Percentiles rank a stretch among this genome's conserved stretches.
Evolutionary conservation across 2,888 invertebrate genomes (phyloP).

Genomic region (Nomada fabriciana): DNA sequence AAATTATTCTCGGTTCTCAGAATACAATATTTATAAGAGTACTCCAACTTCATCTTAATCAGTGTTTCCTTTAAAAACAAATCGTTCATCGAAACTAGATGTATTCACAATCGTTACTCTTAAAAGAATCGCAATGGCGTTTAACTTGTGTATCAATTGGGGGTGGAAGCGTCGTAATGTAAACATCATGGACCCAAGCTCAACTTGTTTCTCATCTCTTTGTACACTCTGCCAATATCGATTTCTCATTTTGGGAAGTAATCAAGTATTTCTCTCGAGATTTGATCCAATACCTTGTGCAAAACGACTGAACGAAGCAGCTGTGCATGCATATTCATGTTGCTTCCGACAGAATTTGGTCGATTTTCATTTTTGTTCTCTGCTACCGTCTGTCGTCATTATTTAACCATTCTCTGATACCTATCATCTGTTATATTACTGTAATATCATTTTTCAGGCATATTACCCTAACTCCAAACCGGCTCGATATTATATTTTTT

Average conservation of each 20-base stretch:
- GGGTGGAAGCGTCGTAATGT: background rate
- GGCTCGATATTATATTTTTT: constrained; percentile 50
- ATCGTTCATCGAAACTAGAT: background rate
- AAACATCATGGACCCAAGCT: constrained; percentile 10
- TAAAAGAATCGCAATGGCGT: background rate
- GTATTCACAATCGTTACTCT: background rate
- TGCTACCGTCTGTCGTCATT: constrained; percentile 9
- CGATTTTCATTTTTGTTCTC: constrained; percentile 27
- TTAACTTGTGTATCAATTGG: constrained; percentile 9
- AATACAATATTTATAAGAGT: background rate
- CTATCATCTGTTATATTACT: constrained; percentile 21
- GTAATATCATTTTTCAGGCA: constrained; percentile 47
- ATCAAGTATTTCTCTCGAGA: constrained; percentile 37
- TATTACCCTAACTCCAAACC: constrained; percentile 35
- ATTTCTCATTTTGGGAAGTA: constrained; percentile 42
- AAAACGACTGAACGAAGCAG: constrained; percentile 57
- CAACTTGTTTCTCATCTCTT: constrained; percentile 8
- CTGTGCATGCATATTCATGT: constrained; percentile 75
- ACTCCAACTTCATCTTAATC: background rate
- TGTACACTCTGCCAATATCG: constrained; percentile 17
- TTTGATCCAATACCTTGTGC: constrained; percentile 32
- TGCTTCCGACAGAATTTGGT: constrained; percentile 17
- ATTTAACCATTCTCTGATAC: background rate
- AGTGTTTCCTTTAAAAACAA: background rate
- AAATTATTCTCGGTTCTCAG: background rate